Percentiles rank a stretch among this genome's conserved stretches.
Conservation (phyloP, 2,888 invertebrate genomes). For the Drosophila borealis region DNA sequence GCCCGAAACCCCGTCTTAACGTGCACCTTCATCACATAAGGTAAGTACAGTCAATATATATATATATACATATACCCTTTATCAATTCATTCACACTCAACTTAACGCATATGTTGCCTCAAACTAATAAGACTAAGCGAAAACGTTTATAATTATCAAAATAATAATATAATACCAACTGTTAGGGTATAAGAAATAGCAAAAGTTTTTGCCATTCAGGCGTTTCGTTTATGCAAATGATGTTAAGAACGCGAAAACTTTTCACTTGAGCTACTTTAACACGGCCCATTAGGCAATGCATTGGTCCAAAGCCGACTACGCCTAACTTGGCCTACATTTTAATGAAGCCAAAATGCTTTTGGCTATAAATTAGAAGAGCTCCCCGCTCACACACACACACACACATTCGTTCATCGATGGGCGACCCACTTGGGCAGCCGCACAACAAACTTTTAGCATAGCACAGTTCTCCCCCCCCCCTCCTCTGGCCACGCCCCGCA, state of each 20-base stretch:
- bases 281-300: slow-evolving; percentile 76
- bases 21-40: no score
- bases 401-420: slow-evolving; percentile 32
- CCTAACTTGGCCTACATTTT: slow-evolving; percentile 55
- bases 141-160: not conserved
- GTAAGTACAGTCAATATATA: no score
- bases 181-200: not conserved
- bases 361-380: slow-evolving; percentile 68
- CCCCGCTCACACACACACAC: not conserved
- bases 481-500: slow-evolving; percentile 21
- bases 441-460: slow-evolving; percentile 35
- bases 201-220: slow-evolving; percentile 5
- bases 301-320: slow-evolving; percentile 49
- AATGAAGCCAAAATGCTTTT: slow-evolving; percentile 72
- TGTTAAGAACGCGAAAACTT: slow-evolving; percentile 57
- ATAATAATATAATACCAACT: not conserved
- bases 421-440: slow-evolving; percentile 45
- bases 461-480: not conserved
- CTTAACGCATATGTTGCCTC: no score
- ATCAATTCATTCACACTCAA: no score
- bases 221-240: slow-evolving; percentile 62
- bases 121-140: not conserved
- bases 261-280: slow-evolving; percentile 71
- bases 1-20: no score
- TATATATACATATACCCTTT: no score